These are phyloP conservation scores for Falco concolor DNA, from an alignment of 2,797 vertebrate genomes.

Conservation along the genomic window DNA sequence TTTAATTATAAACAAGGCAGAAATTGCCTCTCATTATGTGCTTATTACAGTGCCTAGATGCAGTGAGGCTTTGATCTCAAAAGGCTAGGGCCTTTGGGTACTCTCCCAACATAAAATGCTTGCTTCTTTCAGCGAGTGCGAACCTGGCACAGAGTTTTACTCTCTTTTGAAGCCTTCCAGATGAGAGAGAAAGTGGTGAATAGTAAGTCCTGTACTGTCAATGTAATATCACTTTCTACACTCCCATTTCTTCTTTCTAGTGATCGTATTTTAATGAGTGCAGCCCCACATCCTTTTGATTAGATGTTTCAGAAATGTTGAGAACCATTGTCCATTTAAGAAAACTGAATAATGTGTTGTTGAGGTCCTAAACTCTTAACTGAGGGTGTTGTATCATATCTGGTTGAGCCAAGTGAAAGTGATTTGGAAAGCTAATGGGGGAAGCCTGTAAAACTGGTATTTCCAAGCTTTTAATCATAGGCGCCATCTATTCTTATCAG, in stretches of 20 bases:
- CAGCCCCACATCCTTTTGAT: background rate
- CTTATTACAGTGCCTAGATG: background rate
- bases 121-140: background rate
- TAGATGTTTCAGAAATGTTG: background rate
- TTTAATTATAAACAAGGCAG: background rate
- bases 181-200: background rate
- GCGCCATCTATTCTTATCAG: background rate
- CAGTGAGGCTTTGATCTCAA: constrained; percentile 14
- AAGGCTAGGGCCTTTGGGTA: background rate
- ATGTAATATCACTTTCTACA: background rate
- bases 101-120: background rate
- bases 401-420: background rate
- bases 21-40: background rate
- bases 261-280: background rate
- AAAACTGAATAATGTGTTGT: background rate
- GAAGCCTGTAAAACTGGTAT: constrained; percentile 29
- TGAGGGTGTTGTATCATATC: background rate
- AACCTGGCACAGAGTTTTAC: background rate
- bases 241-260: background rate
- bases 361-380: background rate
- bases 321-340: background rate
- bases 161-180: background rate
- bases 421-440: background rate
- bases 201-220: background rate
- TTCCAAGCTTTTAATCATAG: background rate